Conservation (phyloP, 2,888 invertebrate genomes). For the Marasmarcha lunaedactyla region DNA sequence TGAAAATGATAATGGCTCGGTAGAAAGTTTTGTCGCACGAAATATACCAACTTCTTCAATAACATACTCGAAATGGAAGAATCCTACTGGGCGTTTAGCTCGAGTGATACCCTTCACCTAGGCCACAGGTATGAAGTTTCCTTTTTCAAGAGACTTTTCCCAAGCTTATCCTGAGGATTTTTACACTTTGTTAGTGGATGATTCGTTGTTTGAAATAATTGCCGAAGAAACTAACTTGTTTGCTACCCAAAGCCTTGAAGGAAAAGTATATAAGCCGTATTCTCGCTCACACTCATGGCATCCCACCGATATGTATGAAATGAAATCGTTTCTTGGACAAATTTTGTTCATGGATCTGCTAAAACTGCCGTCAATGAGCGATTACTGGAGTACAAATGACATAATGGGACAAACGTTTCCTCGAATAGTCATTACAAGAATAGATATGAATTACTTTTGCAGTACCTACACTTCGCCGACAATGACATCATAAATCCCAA, state of each 20-base stretch:
- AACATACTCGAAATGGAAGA: not conserved
- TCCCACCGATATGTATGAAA: slow-evolving; percentile 21
- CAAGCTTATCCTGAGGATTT: not conserved
- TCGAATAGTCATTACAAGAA: slow-evolving; percentile 19
- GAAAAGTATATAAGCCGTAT: slow-evolving; percentile 11
- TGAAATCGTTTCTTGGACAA: slow-evolving; percentile 21
- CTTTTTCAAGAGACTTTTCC: not conserved
- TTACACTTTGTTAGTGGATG: not conserved
- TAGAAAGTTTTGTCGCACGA: not conserved
- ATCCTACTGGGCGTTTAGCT: not conserved
- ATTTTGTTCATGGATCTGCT: slow-evolving; percentile 22
- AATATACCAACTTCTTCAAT: not conserved
- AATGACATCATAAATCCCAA: slow-evolving; percentile 18
- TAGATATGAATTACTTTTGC: slow-evolving; percentile 21
- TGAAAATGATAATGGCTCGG: not conserved
- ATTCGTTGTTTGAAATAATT: not conserved
- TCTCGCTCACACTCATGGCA: slow-evolving; percentile 21
- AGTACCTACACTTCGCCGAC: slow-evolving; percentile 21
- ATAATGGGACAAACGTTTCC: slow-evolving; percentile 12
- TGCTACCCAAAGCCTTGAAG: not conserved
- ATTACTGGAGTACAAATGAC: slow-evolving; percentile 23
- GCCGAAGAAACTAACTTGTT: not conserved
- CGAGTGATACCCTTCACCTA: not conserved
- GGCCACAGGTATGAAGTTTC: not conserved
- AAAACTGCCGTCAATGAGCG: slow-evolving; percentile 20